Percentiles rank a stretch among this genome's conserved stretches.
phyloP scores from a whole-genome alignment of 2,797 vertebrate genomes.

The Neomorphus geoffroyi region DNA sequence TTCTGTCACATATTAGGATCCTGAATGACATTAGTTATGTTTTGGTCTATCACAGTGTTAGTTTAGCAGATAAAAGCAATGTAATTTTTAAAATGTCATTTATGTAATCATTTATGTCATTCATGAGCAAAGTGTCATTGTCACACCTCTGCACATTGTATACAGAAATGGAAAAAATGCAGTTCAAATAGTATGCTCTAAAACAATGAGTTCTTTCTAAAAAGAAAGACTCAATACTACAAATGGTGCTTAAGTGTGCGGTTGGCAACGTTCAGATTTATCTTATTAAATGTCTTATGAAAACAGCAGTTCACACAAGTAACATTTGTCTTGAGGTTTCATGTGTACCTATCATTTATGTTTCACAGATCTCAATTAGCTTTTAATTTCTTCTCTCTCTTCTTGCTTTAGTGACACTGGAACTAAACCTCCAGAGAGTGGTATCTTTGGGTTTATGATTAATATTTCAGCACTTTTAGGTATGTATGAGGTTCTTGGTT shows the following conservation, averaged over 20 bases:
- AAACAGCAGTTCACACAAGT: background rate
- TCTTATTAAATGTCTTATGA: background rate
- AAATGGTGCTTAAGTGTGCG: background rate
- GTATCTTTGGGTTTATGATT: slow-evolving; percentile 95
- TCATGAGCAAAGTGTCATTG: background rate
- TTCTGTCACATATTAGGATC: background rate
- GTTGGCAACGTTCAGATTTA: background rate
- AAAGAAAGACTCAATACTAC: background rate
- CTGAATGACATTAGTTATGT: background rate
- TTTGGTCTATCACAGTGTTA: background rate
- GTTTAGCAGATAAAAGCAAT: background rate
- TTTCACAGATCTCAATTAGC: background rate
- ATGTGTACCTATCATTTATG: background rate
- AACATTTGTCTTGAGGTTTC: background rate
- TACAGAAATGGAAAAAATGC: background rate
- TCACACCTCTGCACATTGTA: background rate
- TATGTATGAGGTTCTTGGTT: slow-evolving; percentile 65
- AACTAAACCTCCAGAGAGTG: slow-evolving; percentile 89
- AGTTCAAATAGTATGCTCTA: background rate
- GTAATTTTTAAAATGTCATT: background rate
- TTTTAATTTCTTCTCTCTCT: slow-evolving; percentile 35
- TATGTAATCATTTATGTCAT: background rate
- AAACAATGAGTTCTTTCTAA: background rate
- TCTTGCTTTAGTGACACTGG: slow-evolving; percentile 85
- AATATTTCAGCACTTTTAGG: slow-evolving; percentile 89